Conservation (phyloP, 2,888 invertebrate genomes). For the Drosophila birchii region DNA sequence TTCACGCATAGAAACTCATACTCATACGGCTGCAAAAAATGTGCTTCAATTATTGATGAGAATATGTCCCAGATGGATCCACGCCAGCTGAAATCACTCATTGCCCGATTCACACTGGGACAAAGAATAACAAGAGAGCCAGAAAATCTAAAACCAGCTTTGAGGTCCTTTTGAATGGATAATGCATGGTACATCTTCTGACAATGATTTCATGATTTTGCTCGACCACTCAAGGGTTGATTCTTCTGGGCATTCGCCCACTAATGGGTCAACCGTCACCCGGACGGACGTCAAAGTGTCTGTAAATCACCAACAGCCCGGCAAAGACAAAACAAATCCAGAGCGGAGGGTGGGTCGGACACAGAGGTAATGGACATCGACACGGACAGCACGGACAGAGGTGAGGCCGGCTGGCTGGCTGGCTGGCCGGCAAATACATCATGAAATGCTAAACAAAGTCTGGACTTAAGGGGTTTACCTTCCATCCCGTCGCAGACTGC, state of each 20-base stretch:
- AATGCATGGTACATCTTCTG: constrained; percentile 80
- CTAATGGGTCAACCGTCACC: constrained; percentile 80
- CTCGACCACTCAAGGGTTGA: constrained; percentile 47
- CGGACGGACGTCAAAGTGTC: constrained; percentile 77
- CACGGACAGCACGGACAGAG: constrained; percentile 49
- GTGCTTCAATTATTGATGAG: constrained; percentile 77
- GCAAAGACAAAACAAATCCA: constrained; percentile 50
- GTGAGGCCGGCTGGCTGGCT: constrained; percentile 44
- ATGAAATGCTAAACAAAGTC: constrained; percentile 53
- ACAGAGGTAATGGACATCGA: constrained; percentile 49
- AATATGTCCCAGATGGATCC: constrained; percentile 72
- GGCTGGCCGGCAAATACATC: constrained; percentile 62
- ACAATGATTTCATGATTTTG: constrained; percentile 80
- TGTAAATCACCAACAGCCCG: constrained; percentile 74
- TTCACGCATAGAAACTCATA: constrained; percentile 51
- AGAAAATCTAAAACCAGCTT: constrained; percentile 46
- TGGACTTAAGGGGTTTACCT: constrained; percentile 24
- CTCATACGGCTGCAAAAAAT: constrained; percentile 32
- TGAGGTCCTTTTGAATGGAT: constrained; percentile 66
- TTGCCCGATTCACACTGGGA: constrained; percentile 47
- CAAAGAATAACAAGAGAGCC: constrained; percentile 19
- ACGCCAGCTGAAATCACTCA: constrained; percentile 73
- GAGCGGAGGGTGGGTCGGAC: constrained; percentile 17
- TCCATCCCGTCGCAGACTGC: constrained; percentile 29
- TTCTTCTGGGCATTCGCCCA: constrained; percentile 65